Base-by-base conservation (phyloP, 2,797 vertebrate genomes). In the Enteromius fasciolatus region DNA sequence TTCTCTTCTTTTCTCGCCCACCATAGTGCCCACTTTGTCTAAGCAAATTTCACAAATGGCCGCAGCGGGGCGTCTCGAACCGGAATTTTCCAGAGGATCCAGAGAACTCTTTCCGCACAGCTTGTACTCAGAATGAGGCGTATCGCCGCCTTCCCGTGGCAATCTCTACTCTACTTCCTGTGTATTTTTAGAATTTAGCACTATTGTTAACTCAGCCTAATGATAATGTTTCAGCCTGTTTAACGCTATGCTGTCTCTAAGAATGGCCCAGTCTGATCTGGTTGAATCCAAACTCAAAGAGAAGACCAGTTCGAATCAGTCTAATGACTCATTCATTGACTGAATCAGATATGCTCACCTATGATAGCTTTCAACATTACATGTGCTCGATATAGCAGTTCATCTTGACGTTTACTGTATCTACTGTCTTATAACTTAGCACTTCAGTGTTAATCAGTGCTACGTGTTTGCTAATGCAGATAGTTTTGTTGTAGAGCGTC, bases 21-120 rank as follows among this genome's bases (percentile, higher is more conserved):
- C 63, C 14, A 31, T 48, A 81, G 39, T 75, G 64, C 77, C 63
- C 70, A 78, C 67, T 78, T 70, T 28, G 44, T 64, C 78, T 80
- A 78, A 87, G 76, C 72, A 82, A 82, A 81, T 82, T 81, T 88
- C 84, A 76, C 73, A 76, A 87, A 84, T 52, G 76, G 73, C 86
- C 85, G 63, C 85, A 83, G 78, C 67, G 79, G 83, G 85, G 84
- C 82, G 75, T 81, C 59, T 76, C 28, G 59, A 52, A 69, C 39
- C 46, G 17, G 66, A 81, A 68, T 81, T 76, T 85, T 74, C 66
- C 36, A 70, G 28, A 70, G 80, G 14, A 67, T 31, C 67, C 70
- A 73, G 11, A 68, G 41, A 59, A 86, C 68, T 77, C 77, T 74
- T 63, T n/a, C 54, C 15, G 44, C 81, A 77, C 82, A 80, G 83